These are phyloP conservation scores for Hippoglossus stenolepis DNA, from an alignment of 2,113 vertebrate species.

Conservation along the genomic window DNA sequence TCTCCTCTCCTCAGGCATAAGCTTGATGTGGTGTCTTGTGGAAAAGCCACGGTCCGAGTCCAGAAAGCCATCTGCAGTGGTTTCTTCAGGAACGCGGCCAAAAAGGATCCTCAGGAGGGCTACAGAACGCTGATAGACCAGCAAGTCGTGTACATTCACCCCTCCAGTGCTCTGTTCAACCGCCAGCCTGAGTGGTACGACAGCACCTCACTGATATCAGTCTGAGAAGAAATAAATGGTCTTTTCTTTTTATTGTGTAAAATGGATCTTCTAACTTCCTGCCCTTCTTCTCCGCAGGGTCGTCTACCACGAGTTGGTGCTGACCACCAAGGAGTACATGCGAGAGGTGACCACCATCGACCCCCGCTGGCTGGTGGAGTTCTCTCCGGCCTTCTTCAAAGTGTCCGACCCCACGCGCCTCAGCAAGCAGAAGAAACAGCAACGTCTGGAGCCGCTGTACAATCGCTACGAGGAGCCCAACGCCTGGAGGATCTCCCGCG, in stretches of 20 bases:
- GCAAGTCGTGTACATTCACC: slow-evolving; percentile 98
- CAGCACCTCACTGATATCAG: background rate
- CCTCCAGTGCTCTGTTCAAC: slow-evolving; percentile 98
- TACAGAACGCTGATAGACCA: slow-evolving; percentile 97
- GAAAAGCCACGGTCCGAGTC: slow-evolving; percentile 95
- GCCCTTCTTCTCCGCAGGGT: slow-evolving; percentile 83
- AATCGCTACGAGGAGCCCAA: slow-evolving; percentile 99
- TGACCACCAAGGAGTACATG: slow-evolving; percentile 99
- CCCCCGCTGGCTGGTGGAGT: slow-evolving; percentile 97
- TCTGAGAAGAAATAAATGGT: background rate
- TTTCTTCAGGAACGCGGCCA: slow-evolving; percentile 97
- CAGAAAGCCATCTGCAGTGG: slow-evolving; percentile 99
- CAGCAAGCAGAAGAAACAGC: slow-evolving; percentile 99
- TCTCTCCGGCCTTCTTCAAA: slow-evolving; percentile 97
- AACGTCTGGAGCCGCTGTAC: slow-evolving; percentile 94
- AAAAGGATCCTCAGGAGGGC: slow-evolving; percentile 98
- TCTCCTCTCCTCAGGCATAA: slow-evolving; percentile 88
- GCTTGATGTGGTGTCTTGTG: slow-evolving; percentile 96
- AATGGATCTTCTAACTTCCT: background rate
- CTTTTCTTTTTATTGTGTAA: background rate
- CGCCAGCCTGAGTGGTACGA: slow-evolving; percentile 95
- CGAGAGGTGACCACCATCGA: slow-evolving; percentile 98
- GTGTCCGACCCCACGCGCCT: slow-evolving; percentile 97
- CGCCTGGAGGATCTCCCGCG: slow-evolving; percentile 96
- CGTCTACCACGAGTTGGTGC: slow-evolving; percentile 96